These are phyloP conservation scores for Misgurnus anguillicaudatus DNA, from an alignment of 2,113 vertebrate species.

Conservation along the genomic window DNA sequence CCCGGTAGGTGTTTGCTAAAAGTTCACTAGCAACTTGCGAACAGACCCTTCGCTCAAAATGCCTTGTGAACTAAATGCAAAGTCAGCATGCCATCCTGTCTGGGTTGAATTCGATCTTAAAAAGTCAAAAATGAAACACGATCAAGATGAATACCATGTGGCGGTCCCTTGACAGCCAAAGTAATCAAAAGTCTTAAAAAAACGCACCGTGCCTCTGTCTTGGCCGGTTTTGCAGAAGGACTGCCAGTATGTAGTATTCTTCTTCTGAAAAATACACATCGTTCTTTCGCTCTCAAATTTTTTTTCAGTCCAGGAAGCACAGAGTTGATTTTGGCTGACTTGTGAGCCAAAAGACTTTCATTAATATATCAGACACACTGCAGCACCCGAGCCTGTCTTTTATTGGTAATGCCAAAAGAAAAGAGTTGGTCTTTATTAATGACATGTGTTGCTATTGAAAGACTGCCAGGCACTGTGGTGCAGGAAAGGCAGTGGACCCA, in stretches of 20 bases:
- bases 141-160: conserved; percentile 55
- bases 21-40: not conserved
- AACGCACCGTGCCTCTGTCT: conserved; percentile 52
- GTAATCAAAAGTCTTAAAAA: conserved; percentile 55
- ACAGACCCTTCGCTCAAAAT: not conserved
- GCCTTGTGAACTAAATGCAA: not conserved
- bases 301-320: conserved; percentile 59
- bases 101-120: not conserved
- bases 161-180: conserved; percentile 54
- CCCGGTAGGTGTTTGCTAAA: not conserved
- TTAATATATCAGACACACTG: conserved; percentile 57
- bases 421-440: conserved; percentile 52
- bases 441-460: conserved; percentile 62
- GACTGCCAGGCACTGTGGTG: conserved; percentile 57
- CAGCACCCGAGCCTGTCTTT: conserved; percentile 45
- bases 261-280: conserved; percentile 60
- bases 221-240: conserved; percentile 55
- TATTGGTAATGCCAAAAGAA: conserved; percentile 53
- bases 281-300: conserved; percentile 50
- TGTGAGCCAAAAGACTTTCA: conserved; percentile 58
- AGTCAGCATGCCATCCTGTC: conserved; percentile 5
- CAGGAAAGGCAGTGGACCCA: conserved; percentile 57
- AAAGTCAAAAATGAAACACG: conserved; percentile 49
- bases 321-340: conserved; percentile 63
- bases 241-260: conserved; percentile 46